Conservation (phyloP, 2,113 vertebrate species). For the Rhadina sibilatrix region DNA sequence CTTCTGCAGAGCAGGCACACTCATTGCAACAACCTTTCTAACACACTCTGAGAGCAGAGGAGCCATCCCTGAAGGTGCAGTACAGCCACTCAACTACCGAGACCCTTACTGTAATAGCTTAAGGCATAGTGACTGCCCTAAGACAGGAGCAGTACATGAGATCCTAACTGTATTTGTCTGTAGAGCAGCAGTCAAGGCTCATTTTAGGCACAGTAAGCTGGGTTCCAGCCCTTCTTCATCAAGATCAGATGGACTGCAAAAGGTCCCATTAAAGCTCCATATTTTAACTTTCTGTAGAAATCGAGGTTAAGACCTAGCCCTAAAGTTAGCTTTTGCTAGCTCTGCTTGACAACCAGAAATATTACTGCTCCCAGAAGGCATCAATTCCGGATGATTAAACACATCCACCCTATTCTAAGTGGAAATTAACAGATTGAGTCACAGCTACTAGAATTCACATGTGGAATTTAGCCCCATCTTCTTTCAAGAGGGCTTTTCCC, state of each 20-base stretch:
- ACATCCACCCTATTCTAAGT: background rate
- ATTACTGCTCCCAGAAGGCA: background rate
- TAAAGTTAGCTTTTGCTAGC: background rate
- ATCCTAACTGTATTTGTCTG: background rate
- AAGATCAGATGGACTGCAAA: background rate
- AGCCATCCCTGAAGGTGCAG: background rate
- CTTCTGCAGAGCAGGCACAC: rapidly evolving
- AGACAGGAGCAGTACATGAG: background rate
- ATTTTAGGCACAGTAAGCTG: background rate
- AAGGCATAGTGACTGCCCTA: background rate
- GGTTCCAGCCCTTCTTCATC: background rate
- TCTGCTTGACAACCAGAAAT: background rate
- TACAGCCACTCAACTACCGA: background rate
- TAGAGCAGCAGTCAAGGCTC: rapidly evolving
- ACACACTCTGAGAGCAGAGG: background rate
- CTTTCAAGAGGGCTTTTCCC: background rate
- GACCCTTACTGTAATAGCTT: rapidly evolving
- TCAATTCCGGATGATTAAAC: background rate
- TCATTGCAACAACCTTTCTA: background rate
- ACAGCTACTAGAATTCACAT: background rate
- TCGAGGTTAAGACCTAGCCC: background rate
- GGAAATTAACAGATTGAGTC: background rate
- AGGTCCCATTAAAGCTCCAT: background rate
- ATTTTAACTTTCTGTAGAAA: background rate
- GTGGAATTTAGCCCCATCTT: background rate